A percentile compares a stretch with the other conserved stretches of the same genome.
Conservation (phyloP, 2,113 vertebrate genomes). For the Syrmaticus mikado region DNA sequence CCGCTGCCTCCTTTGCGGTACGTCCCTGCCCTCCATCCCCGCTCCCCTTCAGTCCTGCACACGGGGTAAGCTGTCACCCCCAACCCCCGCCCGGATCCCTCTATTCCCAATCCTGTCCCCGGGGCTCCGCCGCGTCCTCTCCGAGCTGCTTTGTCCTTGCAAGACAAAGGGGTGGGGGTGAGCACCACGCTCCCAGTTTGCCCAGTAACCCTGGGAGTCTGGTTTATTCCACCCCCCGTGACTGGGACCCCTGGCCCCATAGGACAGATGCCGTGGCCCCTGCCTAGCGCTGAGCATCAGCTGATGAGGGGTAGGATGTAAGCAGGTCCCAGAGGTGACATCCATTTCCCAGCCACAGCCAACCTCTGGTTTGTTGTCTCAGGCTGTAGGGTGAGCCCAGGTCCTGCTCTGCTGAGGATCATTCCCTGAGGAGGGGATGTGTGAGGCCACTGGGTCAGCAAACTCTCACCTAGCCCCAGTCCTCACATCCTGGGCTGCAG, state of each 20-base stretch:
- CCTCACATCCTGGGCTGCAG: neutral
- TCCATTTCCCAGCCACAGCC: conserved; percentile 25
- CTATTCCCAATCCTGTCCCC: neutral
- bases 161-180: neutral
- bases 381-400: neutral
- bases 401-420: neutral
- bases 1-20: conserved; percentile 84
- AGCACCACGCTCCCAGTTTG: neutral
- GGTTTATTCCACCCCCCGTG: neutral
- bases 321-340: conserved; percentile 6
- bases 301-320: neutral
- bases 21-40: conserved; percentile 54
- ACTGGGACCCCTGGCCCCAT: rapidly evolving
- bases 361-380: neutral
- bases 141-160: conserved; percentile 43
- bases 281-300: neutral
- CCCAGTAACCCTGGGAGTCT: neutral
- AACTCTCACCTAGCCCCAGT: neutral
- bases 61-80: neutral
- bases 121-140: neutral
- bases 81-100: neutral
- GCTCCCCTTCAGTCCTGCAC: neutral
- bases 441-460: neutral
- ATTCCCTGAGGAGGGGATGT: neutral
- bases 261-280: neutral